These are phyloP conservation scores for Cladopsammia gracilis DNA, from an alignment of 64 coral and sea anemone species.

Conservation along the genomic window DNA sequence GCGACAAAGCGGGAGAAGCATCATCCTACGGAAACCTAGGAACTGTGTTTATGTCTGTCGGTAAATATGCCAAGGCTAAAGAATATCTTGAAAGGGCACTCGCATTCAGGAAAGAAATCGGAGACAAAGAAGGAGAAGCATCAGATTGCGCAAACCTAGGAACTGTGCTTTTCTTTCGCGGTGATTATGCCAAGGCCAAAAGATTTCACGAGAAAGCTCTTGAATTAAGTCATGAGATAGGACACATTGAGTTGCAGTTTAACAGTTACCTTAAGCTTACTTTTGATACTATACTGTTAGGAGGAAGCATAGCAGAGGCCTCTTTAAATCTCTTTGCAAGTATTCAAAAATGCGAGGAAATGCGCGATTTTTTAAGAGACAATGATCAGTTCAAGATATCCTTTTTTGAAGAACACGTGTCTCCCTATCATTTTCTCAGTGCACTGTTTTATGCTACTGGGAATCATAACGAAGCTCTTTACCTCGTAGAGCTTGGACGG, in stretches of 20 bases:
- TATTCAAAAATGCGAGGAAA: not conserved
- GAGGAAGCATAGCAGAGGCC: not conserved
- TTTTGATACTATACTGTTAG: not conserved
- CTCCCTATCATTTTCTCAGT: not conserved
- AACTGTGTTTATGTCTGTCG: too few relatives aligned
- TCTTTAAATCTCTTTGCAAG: not conserved
- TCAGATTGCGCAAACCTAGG: too few relatives aligned
- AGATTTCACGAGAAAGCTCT: not conserved
- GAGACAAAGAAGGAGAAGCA: too few relatives aligned
- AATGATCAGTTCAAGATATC: slow-evolving; percentile 8
- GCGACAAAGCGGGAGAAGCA: too few relatives aligned
- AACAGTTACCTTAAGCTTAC: too few relatives aligned
- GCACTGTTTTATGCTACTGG: not conserved
- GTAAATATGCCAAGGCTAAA: too few relatives aligned
- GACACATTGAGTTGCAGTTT: not conserved
- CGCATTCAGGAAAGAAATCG: too few relatives aligned
- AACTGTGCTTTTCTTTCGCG: too few relatives aligned
- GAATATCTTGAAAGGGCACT: too few relatives aligned
- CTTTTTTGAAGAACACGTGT: not conserved
- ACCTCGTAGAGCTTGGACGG: not conserved
- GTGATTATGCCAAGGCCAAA: too few relatives aligned
- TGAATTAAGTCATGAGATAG: not conserved
- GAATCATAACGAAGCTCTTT: not conserved
- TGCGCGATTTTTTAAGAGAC: not conserved
- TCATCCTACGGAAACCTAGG: too few relatives aligned